These are phyloP conservation scores for Erannis defoliaria DNA, from an alignment of 2,888 invertebrate genomes.

Conservation along the genomic window DNA sequence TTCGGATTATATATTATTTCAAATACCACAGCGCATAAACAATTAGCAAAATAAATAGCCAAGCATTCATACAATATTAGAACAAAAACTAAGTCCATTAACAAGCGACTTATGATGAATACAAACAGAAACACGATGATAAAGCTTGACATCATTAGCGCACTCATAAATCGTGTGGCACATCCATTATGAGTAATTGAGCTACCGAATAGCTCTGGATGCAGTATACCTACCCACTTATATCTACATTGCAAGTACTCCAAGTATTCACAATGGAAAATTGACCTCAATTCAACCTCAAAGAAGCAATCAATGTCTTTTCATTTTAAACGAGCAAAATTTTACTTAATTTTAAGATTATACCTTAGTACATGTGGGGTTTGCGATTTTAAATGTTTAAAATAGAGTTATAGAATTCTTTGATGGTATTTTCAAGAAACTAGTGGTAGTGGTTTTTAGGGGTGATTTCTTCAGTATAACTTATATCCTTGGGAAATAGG, in stretches of 20 bases:
- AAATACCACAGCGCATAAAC: background rate
- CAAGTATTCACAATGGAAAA: background rate
- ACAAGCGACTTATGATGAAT: conserved; percentile 23
- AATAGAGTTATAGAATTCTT: too few species aligned
- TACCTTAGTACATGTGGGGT: too few species aligned
- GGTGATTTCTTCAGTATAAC: too few species aligned
- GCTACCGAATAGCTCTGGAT: conserved; percentile 28
- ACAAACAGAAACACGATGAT: conserved; percentile 38
- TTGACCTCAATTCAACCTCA: background rate
- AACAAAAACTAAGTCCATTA: conserved; percentile 23
- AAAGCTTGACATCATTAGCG: conserved; percentile 48
- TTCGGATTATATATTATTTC: background rate
- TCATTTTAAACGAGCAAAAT: too few species aligned
- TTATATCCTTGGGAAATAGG: too few species aligned
- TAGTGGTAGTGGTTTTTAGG: too few species aligned
- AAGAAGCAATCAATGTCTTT: background rate
- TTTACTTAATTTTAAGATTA: too few species aligned
- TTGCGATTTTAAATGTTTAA: too few species aligned
- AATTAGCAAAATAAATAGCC: background rate
- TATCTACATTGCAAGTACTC: background rate
- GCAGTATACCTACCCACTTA: background rate
- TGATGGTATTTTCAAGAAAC: too few species aligned
- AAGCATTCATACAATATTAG: conserved; percentile 8
- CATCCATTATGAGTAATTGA: conserved; percentile 48
- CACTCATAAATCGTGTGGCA: conserved; percentile 43